Evolutionary conservation across 2,113 vertebrate species (phyloP), one percentile per base, ranked within the genome.

Genomic region (Hydrochoerus hydrochaeris): DNA sequence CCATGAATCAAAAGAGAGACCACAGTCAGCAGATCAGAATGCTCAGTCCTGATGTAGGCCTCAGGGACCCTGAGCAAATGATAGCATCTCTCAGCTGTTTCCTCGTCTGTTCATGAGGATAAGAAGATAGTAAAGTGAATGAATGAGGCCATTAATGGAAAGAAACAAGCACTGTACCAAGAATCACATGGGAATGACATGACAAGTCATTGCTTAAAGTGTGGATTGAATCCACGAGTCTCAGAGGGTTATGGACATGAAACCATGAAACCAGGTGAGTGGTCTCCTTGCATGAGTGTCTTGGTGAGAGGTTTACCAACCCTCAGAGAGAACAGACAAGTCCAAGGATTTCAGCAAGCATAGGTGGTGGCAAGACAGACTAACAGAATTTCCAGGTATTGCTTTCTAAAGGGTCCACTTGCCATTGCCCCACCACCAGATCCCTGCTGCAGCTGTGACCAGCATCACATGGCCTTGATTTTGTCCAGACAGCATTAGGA

Each of bases 1-100:
- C 11, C 14, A 13, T 0, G 19, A 8, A 16, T 0, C 12, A 3
- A 41, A 7, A 1, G 7, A 20, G 17, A 83, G 19, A 73, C 19
- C 0, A 28, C 2, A 12, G 44, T 5, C 19, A 26, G 6, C 41
- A 54, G 88, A 9, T 54, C 75, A 11, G n/a, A 44, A 46, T 35
- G 35, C 58, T 54, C 20, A 16, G 20, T 67, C n/a, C 78, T 22
- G 0, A 30, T 6, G 3, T 62, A n/a, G 44, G 24, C 17, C 71
- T 60, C n/a, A 26, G 28, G 17, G 22, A n/a, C 38, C 62, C 52
- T 88, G 57, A 94, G 30, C 67, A 35, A 69, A 67, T 57, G 32
- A 24, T 10, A 30, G 52, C 54, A 13, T 52, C 85, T 62, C 57
- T 95, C 10, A 35, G 46, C 30, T 65, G 19, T 54, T 73, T 89